A percentile compares a stretch with the other conserved stretches of the same genome.
These are phyloP conservation scores for Porphyrio hochstetteri DNA, from an alignment of 2,113 vertebrate genomes.

Conservation along the genomic window DNA sequence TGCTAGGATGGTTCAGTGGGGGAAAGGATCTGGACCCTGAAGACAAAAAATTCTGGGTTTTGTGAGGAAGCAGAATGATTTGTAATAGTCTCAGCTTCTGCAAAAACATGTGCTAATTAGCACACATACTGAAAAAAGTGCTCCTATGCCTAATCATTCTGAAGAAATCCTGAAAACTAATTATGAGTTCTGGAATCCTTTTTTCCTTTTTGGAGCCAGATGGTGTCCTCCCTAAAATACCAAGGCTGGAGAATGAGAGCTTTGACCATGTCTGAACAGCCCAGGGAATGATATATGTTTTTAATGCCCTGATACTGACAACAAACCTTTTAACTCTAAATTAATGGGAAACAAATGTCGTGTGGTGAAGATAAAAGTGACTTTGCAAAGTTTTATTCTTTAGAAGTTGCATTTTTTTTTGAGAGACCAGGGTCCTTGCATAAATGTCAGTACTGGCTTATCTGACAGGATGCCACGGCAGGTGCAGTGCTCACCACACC, in stretches of 20 bases:
- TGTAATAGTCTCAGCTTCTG: not conserved
- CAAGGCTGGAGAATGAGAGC: conserved; percentile 23
- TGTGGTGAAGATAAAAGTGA: conserved; percentile 40
- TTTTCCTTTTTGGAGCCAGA: conserved; percentile 11
- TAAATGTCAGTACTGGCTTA: not conserved
- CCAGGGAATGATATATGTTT: conserved; percentile 47
- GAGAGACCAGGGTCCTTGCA: not conserved
- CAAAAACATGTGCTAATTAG: not conserved
- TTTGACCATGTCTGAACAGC: conserved; percentile 40
- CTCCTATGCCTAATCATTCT: not conserved
- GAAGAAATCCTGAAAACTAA: conserved; percentile 15
- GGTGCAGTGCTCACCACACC: fast-evolving
- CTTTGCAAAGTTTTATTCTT: conserved; percentile 37
- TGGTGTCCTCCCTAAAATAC: conserved; percentile 47
- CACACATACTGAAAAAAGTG: not conserved
- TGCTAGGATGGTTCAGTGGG: not conserved
- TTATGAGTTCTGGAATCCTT: not conserved
- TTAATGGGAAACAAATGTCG: conserved; percentile 40
- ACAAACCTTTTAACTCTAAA: conserved; percentile 45
- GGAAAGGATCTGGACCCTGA: not conserved
- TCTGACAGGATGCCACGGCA: not conserved
- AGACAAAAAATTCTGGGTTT: not conserved
- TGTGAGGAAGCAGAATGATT: not conserved
- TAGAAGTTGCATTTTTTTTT: not conserved
- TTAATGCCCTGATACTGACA: conserved; percentile 40